Evolutionary conservation across 2,888 invertebrate genomes (phyloP).

Genomic region (Ferdinandea cuprea): DNA sequence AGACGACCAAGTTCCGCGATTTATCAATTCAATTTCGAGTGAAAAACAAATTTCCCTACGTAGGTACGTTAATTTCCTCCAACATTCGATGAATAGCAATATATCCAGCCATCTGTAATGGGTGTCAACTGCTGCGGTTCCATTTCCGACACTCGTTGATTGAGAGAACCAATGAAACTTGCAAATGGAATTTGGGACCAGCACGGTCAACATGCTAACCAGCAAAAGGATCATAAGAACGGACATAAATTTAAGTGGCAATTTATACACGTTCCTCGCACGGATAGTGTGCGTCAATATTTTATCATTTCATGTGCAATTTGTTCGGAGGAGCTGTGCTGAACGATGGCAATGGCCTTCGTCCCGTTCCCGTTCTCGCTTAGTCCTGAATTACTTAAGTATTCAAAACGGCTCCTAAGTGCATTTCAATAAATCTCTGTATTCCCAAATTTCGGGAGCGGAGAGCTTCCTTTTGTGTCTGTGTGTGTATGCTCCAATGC

Average conservation of each 20-base stretch:
- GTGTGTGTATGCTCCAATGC: conserved; percentile 19
- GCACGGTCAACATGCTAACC: background rate
- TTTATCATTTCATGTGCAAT: conserved; percentile 74
- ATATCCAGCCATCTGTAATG: conserved; percentile 8
- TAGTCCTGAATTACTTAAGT: conserved; percentile 63
- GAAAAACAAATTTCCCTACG: conserved; percentile 30
- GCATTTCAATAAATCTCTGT: conserved; percentile 74
- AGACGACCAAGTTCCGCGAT: conserved; percentile 6
- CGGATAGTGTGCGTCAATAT: conserved; percentile 68
- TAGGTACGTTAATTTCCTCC: conserved; percentile 66
- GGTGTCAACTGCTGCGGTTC: conserved; percentile 58
- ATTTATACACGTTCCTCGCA: conserved; percentile 72
- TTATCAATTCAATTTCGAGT: conserved; percentile 35
- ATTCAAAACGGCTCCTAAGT: conserved; percentile 74
- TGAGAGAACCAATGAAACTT: conserved; percentile 57
- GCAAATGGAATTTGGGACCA: conserved; percentile 37
- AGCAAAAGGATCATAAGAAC: conserved; percentile 47
- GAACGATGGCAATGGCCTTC: background rate
- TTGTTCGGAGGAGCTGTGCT: conserved; percentile 47
- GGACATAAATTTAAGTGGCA: conserved; percentile 71
- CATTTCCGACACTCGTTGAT: conserved; percentile 68
- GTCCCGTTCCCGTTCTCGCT: background rate
- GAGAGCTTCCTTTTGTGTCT: conserved; percentile 20
- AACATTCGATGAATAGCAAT: conserved; percentile 31
- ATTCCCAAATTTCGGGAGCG: conserved; percentile 57